Percentiles rank a stretch among this genome's conserved stretches.
phyloP scores from a whole-genome alignment of 64 coral and sea anemone species.

The Dendrophyllia cribrosa region DNA sequence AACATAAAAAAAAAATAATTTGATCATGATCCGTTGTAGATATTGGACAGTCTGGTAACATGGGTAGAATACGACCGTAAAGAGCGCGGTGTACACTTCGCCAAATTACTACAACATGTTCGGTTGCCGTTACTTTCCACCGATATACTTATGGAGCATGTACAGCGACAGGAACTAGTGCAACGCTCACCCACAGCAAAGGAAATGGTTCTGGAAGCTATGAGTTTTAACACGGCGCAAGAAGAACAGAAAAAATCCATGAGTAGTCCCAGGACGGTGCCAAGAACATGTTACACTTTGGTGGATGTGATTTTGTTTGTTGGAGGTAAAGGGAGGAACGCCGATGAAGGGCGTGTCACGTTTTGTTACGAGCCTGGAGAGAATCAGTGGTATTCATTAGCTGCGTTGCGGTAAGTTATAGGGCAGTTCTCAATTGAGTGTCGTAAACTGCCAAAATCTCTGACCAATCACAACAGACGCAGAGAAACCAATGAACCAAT shows the following conservation, averaged over 20 bases:
- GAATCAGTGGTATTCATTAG: slow-evolving; percentile 70
- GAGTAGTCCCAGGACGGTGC: slow-evolving; percentile 66
- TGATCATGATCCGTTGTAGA: not conserved
- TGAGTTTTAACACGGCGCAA: slow-evolving; percentile 52
- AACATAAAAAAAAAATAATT: no score
- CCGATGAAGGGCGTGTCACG: slow-evolving; percentile 50
- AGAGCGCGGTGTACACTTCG: slow-evolving; percentile 81
- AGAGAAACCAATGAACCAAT: no score
- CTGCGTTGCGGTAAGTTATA: slow-evolving; percentile 71
- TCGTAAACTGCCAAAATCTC: no score
- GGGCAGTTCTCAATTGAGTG: no score
- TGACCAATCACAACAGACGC: no score
- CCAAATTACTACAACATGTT: slow-evolving; percentile 79
- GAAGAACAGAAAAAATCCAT: slow-evolving; percentile 11
- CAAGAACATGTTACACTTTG: slow-evolving; percentile 70
- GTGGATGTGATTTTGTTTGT: slow-evolving; percentile 87
- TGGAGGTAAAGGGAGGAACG: slow-evolving; percentile 65
- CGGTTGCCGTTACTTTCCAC: slow-evolving; percentile 65
- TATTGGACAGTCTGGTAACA: slow-evolving; percentile 73
- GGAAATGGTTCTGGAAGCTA: slow-evolving; percentile 85
- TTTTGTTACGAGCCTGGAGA: slow-evolving; percentile 75
- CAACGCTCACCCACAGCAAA: slow-evolving; percentile 87
- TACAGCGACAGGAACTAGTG: slow-evolving; percentile 68
- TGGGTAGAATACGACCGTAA: slow-evolving; percentile 78
- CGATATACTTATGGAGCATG: slow-evolving; percentile 36